phyloP scores from a whole-genome alignment of 2,113 vertebrate species.

The Epinephelus lanceolatus region DNA sequence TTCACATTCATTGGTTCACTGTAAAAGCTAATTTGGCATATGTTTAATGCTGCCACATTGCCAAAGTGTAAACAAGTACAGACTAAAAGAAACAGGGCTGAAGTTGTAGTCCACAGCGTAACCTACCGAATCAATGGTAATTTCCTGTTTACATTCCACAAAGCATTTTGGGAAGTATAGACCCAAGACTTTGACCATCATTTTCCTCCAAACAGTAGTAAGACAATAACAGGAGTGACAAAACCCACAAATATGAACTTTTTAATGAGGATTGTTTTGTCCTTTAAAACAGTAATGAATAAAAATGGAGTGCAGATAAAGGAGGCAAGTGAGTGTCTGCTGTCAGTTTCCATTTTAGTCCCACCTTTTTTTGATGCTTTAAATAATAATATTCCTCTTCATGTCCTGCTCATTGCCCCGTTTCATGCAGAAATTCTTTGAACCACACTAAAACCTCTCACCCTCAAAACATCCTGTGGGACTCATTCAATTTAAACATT shows the following conservation, averaged over 20 bases:
- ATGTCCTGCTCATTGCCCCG: background rate
- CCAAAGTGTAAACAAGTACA: background rate
- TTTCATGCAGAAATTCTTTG: background rate
- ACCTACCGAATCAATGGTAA: background rate
- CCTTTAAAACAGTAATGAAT: background rate
- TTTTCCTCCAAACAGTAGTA: background rate
- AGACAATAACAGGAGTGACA: background rate
- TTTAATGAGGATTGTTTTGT: background rate
- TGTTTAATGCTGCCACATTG: background rate
- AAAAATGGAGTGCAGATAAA: background rate
- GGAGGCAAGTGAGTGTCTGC: background rate
- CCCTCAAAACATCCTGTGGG: background rate
- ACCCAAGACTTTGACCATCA: background rate
- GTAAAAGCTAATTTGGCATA: background rate
- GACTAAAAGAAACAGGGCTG: background rate
- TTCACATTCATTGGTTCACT: background rate
- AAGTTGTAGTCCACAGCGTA: background rate
- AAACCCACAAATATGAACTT: background rate
- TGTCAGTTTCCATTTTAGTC: background rate
- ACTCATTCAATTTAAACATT: background rate
- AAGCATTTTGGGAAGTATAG: slow-evolving; percentile 3
- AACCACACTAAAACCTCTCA: background rate
- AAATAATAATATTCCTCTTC: background rate
- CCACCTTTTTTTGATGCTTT: background rate
- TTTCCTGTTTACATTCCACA: background rate